Evolutionary conservation across 2,113 vertebrate genomes (phyloP), one percentile per base, ranked within the genome.

Genomic region (Hippocampus barbouri): DNA sequence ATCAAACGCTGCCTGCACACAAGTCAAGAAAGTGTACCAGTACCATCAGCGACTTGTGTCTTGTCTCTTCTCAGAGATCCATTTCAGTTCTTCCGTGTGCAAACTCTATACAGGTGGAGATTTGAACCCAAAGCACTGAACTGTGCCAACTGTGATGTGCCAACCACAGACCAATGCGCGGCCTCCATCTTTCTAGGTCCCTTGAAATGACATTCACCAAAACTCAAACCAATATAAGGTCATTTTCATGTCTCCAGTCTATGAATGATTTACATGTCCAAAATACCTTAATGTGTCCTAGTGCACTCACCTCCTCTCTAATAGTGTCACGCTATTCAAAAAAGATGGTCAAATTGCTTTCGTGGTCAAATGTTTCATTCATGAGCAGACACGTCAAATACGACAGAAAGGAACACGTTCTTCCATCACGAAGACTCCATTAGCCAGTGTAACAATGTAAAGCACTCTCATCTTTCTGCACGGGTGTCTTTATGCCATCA

Each of bases 401-500:
- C 45, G 77, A 83, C 70, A 61, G 40, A 43, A 27, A 38, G 5
- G 73, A 70, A 69, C 27, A 34, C 72, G 74, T 70, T 73, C 64
- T 66, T 73, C 67, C 72, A 57, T 79, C 49, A 72, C 69, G 77
- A 74, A 73, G 79, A 53, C 75, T 83, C 86, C 79, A 85, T 88
- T 86, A 87, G 83, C 45, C 65, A 66, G 34, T 70, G 30, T 67
- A 74, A 81, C 78, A 85, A 72, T 79, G 76, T 71, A 85, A 88
- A 84, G 80, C 70, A 85, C 80, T 88, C 71, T 79, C 41, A 49
- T 20, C 62, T 72, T 76, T 61, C 21, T 64, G 40, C 49, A 70
- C 65, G 57, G n/a, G 0, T 43, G 51, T 75, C 74, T 73, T 63
- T 21, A 63, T 60, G 68, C 69, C 51, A 64, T 68, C 57, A 59